phyloP scores from a whole-genome alignment of 2,888 invertebrate genomes.

The Cataglyphis cursor region DNA sequence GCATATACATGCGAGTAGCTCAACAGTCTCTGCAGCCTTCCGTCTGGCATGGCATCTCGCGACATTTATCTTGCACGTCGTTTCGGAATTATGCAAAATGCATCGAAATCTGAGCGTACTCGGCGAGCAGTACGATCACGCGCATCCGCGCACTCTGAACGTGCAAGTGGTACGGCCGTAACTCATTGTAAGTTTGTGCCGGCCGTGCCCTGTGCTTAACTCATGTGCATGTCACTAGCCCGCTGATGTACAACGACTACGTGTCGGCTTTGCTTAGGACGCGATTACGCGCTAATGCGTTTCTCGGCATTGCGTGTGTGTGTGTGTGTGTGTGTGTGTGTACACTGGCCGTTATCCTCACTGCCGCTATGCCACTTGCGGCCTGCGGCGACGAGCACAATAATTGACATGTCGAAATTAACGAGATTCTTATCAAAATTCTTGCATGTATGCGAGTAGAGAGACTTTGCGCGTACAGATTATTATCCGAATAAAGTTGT shows the following conservation, averaged over 20 bases:
- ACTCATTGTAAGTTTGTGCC: conserved; percentile 41
- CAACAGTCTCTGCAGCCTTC: background rate
- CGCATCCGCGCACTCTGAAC: conserved; percentile 39
- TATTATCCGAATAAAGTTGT: background rate
- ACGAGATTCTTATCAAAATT: conserved; percentile 41
- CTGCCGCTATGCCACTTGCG: conserved; percentile 24
- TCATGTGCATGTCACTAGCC: conserved; percentile 41
- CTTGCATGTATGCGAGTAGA: background rate
- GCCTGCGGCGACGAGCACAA: conserved; percentile 38
- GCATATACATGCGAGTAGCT: conserved; percentile 21
- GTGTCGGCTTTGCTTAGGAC: conserved; percentile 49
- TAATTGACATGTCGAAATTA: conserved; percentile 50
- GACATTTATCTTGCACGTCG: conserved; percentile 36
- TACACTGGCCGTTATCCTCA: conserved; percentile 1
- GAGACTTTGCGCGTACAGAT: conserved; percentile 2
- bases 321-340: background rate
- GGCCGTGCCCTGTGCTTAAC: conserved; percentile 42
- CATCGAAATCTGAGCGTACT: conserved; percentile 60
- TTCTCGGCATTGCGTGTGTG: conserved; percentile 35
- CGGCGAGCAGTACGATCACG: conserved; percentile 21
- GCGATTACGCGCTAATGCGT: conserved; percentile 54
- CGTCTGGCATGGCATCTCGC: background rate
- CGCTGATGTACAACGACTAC: conserved; percentile 44
- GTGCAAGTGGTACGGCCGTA: conserved; percentile 61
- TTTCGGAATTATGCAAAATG: conserved; percentile 73